A percentile compares a stretch with the other conserved stretches of the same genome.
These are phyloP conservation scores for Armadillidium nasatum DNA, from an alignment of 1,140 invertebrate species.

Conservation along the genomic window DNA sequence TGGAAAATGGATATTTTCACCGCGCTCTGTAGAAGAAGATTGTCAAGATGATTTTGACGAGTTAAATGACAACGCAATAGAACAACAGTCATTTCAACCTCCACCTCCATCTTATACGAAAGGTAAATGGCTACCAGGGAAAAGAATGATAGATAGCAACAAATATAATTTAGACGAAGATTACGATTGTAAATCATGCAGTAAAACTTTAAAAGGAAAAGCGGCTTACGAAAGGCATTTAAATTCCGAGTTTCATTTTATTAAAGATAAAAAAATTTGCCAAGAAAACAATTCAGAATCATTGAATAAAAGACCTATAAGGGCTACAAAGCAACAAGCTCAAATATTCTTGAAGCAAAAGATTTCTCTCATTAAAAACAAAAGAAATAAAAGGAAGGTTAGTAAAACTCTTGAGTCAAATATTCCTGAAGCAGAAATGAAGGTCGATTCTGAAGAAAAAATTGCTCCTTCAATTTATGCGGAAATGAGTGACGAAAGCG, in stretches of 20 bases:
- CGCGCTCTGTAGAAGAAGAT: constrained; percentile 1
- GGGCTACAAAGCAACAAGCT: constrained; percentile 19
- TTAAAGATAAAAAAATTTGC: background rate
- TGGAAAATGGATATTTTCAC: constrained; percentile 27
- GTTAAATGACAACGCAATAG: background rate
- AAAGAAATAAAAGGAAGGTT: constrained; percentile 14
- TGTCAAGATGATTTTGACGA: background rate
- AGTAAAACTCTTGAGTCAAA: background rate
- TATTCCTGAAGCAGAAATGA: background rate
- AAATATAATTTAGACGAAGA: background rate
- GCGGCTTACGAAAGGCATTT: background rate
- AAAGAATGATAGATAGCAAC: background rate
- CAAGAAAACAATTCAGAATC: background rate
- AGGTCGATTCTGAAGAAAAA: background rate
- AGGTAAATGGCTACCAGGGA: constrained; percentile 28
- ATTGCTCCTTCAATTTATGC: background rate
- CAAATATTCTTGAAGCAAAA: constrained; percentile 20
- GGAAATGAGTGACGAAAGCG: background rate
- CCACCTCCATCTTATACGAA: constrained; percentile 17
- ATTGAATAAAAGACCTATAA: background rate
- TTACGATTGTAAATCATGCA: background rate
- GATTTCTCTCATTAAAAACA: constrained; percentile 8
- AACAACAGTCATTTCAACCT: background rate
- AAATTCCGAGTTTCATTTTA: background rate
- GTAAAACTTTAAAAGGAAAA: background rate